Evolutionary conservation across 2,888 invertebrate genomes (phyloP).

Genomic region (Punctoribates punctum): DNA sequence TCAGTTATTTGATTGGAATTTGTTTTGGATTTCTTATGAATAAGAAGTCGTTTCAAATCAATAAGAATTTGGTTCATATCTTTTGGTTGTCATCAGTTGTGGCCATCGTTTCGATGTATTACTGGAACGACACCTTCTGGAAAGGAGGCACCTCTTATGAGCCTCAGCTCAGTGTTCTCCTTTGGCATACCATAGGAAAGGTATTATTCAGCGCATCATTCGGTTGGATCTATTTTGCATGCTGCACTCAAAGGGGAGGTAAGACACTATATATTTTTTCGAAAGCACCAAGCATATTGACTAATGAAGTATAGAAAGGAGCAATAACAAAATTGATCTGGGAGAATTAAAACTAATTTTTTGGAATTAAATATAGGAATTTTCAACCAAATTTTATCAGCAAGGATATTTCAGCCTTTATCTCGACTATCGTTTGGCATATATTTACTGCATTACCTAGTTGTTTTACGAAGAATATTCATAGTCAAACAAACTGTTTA

Average conservation of each 20-base stretch:
- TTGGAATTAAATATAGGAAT: background rate
- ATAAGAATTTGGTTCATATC: too few species aligned
- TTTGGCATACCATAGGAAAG: background rate
- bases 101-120: background rate
- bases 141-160: background rate
- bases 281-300: too few species aligned
- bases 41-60: background rate
- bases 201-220: background rate
- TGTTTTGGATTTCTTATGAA: background rate
- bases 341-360: background rate
- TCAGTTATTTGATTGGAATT: background rate
- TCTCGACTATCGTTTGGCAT: conserved; percentile 1
- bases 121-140: background rate
- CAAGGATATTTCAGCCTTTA: background rate
- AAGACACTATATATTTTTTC: too few species aligned
- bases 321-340: background rate
- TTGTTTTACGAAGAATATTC: background rate
- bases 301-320: too few species aligned
- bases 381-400: background rate
- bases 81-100: background rate
- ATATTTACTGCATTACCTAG: background rate
- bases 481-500: background rate
- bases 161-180: background rate
- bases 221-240: background rate
- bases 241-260: conserved; percentile 6